Percentiles rank a stretch among this genome's conserved stretches.
These are phyloP conservation scores for Danio choprae DNA, from an alignment of 2,797 vertebrate species.

Conservation along the genomic window DNA sequence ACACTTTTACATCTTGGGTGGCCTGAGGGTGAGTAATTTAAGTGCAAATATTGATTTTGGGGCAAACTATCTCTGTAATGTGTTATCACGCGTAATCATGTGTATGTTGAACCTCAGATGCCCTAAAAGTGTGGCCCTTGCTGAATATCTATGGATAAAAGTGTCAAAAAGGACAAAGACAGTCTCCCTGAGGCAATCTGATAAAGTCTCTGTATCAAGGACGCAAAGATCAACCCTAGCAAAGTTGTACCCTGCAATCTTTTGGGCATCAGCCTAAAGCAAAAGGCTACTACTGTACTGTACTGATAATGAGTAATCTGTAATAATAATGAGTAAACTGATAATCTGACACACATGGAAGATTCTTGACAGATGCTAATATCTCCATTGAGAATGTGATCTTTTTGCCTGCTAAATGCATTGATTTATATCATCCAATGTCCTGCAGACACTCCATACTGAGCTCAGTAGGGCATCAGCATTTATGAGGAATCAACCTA, in stretches of 20 bases:
- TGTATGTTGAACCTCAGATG: background rate
- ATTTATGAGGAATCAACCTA: background rate
- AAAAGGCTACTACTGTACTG: background rate
- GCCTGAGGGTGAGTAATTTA: too few species aligned
- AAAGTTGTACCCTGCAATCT: background rate
- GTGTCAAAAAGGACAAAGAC: background rate
- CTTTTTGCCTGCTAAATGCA: background rate
- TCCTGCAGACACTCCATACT: background rate
- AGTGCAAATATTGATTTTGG: too few species aligned
- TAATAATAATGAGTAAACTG: too few species aligned
- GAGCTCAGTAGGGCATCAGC: background rate
- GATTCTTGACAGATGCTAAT: background rate
- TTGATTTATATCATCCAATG: background rate
- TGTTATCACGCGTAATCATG: background rate
- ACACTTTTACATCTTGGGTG: too few species aligned
- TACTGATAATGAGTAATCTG: too few species aligned
- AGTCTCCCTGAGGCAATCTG: background rate
- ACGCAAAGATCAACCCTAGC: background rate
- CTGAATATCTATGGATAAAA: background rate
- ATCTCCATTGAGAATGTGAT: background rate
- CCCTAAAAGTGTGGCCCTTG: background rate
- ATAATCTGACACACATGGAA: background rate
- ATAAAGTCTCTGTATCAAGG: background rate
- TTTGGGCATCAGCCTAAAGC: slow-evolving; percentile 18
- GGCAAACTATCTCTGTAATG: background rate